Conservation (phyloP, 2,113 vertebrate species). For the Todiramphus saurophagus region DNA sequence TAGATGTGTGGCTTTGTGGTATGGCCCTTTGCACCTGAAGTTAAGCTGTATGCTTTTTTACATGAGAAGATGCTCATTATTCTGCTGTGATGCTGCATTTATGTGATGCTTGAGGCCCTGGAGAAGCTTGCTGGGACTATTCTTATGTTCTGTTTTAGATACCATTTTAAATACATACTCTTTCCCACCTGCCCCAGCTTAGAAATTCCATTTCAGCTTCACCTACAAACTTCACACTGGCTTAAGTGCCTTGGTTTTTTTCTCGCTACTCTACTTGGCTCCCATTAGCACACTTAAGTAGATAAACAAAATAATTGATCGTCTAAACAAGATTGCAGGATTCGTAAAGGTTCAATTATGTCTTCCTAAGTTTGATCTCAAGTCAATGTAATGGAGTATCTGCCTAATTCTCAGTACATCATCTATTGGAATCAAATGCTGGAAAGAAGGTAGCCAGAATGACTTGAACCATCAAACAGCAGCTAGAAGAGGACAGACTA, state of each 20-base stretch:
- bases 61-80: neutral
- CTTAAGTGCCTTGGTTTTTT: neutral
- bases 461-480: neutral
- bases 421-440: neutral
- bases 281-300: neutral
- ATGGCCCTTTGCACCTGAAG: neutral
- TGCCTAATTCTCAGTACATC: neutral
- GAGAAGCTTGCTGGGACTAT: neutral
- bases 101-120: neutral
- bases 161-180: neutral
- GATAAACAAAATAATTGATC: neutral
- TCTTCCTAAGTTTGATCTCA: neutral
- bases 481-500: neutral
- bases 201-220: neutral
- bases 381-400: neutral
- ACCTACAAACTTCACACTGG: neutral
- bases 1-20: neutral
- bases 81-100: neutral
- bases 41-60: neutral
- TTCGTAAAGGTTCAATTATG: neutral
- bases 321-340: neutral
- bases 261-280: neutral
- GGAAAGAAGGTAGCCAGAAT: neutral
- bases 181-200: neutral
- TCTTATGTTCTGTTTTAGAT: neutral